Percentiles rank a stretch among this genome's conserved stretches.
Conservation (phyloP, 2,113 vertebrate species). For the Climacteris rufus region DNA sequence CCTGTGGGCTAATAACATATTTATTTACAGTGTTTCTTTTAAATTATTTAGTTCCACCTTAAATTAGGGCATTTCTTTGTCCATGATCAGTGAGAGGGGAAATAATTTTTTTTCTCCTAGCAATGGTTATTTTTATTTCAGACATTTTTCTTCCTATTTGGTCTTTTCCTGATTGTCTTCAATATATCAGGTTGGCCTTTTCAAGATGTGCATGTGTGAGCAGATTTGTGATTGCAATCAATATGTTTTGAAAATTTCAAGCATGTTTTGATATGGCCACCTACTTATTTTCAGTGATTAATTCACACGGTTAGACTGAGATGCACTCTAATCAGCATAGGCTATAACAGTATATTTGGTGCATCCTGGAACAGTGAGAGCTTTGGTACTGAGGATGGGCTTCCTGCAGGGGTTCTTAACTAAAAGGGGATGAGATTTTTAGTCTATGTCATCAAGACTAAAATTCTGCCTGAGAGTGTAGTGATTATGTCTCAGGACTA, state of each 20-base stretch:
- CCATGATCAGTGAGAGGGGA: not conserved
- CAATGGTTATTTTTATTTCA: not conserved
- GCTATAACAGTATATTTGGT: not conserved
- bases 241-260: not conserved
- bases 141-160: not conserved
- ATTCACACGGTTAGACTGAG: not conserved
- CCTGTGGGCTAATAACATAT: not conserved
- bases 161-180: not conserved
- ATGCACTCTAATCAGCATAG: not conserved
- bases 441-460: not conserved
- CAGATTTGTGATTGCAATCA: not conserved
- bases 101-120: not conserved
- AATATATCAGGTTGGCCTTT: not conserved
- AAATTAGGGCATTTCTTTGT: not conserved
- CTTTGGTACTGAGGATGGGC: not conserved
- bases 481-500: not conserved
- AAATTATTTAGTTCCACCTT: not conserved
- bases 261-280: not conserved
- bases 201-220: not conserved
- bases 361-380: not conserved
- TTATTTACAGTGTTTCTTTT: not conserved
- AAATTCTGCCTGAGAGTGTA: not conserved
- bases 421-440: not conserved
- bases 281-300: not conserved
- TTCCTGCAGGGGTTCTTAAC: not conserved